Evolutionary conservation across 2,113 vertebrate species (phyloP), one percentile per base, ranked within the genome.

Genomic region (Cricetomys ansorgei): DNA sequence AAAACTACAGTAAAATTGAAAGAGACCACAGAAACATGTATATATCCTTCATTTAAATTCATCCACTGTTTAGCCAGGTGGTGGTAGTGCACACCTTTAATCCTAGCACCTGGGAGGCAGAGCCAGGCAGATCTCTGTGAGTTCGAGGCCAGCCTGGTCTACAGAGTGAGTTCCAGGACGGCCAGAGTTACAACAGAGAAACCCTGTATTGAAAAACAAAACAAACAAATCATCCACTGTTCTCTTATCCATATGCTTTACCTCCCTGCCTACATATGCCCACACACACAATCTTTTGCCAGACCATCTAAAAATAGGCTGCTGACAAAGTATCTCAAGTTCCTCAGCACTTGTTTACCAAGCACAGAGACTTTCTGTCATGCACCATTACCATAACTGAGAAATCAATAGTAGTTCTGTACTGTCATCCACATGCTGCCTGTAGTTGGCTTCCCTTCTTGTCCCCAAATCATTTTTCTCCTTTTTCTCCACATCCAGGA

Each of bases 11-110:
- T 70, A 81, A 79, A 92, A 86, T 81, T 65, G 21, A 94, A 87
- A 96, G 72, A 92, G 86, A 62, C 23, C 31, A 43, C 29, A 15
- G 21, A 43, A 67, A 45, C 19, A 77, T 37, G 16, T 81, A 21
- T 43, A 43, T 64, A 50, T 57, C 27, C n/a, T 95, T 95, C 85
- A 92, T 93, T 95, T 96, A 80, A 86, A 65, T 93, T 89, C 34
- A 57, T 40, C 37, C 31, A 6, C 27, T 72, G 0, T 94, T 89
- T n/a, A n/a, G n/a, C n/a, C n/a, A n/a, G n/a, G n/a, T n/a, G n/a
- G n/a, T n/a, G n/a, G n/a, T n/a, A n/a, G n/a, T n/a, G n/a, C n/a
- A n/a, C n/a, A n/a, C n/a, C n/a, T n/a, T n/a, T n/a, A n/a, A n/a
- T n/a, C n/a, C n/a, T n/a, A n/a, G n/a, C n/a, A n/a, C n/a, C n/a